These are phyloP conservation scores for Anabas testudineus DNA, from an alignment of 2,797 vertebrate genomes.

Conservation along the genomic window DNA sequence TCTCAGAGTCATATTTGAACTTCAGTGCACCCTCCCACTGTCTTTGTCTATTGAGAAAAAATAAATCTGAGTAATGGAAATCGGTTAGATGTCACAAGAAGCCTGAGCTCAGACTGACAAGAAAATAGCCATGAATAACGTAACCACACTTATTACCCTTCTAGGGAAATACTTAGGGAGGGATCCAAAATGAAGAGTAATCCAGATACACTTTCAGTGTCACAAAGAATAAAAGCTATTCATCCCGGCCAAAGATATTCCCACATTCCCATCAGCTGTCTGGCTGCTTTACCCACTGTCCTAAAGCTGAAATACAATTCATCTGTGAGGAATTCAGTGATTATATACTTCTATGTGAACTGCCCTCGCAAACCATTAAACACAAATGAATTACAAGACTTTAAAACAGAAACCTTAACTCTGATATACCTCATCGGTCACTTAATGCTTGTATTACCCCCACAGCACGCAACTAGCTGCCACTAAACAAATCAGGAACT, in stretches of 20 bases:
- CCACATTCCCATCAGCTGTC: constrained; percentile 69
- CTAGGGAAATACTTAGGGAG: constrained; percentile 79
- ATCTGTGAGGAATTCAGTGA: constrained; percentile 69
- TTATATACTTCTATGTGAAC: constrained; percentile 36
- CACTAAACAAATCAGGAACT: constrained; percentile 19
- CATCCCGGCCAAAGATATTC: constrained; percentile 63
- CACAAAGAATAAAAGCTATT: constrained; percentile 74
- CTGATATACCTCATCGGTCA: constrained; percentile 24
- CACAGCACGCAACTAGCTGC: constrained; percentile 18
- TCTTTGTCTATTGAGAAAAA: constrained; percentile 64
- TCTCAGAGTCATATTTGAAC: constrained; percentile 69
- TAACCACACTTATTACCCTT: constrained; percentile 79
- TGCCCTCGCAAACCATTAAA: constrained; percentile 10
- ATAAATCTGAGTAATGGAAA: constrained; percentile 74
- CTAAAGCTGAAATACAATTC: constrained; percentile 53
- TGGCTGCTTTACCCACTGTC: constrained; percentile 44
- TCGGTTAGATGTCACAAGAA: constrained; percentile 76
- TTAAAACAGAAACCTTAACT: constrained; percentile 45
- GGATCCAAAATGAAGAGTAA: constrained; percentile 77
- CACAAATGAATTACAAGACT: constrained; percentile 37
- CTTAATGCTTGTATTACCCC: constrained; percentile 20
- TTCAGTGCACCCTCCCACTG: constrained; percentile 60
- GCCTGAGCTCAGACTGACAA: constrained; percentile 78
- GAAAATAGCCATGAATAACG: constrained; percentile 85
- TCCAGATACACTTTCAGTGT: constrained; percentile 77